Conservation (phyloP, 2,797 vertebrate species). For the Melanogrammus aeglefinus region DNA sequence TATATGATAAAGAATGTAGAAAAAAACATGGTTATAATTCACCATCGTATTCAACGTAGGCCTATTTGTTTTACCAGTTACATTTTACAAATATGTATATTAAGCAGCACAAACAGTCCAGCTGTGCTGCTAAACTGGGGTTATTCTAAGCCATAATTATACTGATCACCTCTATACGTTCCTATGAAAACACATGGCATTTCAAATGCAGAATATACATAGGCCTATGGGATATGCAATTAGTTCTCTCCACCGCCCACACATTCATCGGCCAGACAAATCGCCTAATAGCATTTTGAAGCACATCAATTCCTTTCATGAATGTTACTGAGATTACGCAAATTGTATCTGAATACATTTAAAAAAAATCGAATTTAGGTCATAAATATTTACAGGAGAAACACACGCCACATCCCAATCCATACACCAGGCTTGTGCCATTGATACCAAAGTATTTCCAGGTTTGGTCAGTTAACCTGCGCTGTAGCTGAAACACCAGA, state of each 20-base stretch:
- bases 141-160: neutral
- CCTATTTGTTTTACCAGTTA: neutral
- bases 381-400: neutral
- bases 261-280: neutral
- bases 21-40: neutral
- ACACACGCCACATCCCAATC: neutral
- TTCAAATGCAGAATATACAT: neutral
- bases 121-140: neutral
- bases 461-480: neutral
- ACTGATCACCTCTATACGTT: neutral
- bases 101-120: neutral
- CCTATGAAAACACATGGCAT: neutral
- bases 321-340: neutral
- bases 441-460: no score
- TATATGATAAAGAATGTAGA: neutral
- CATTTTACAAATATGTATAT: neutral
- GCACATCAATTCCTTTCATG: neutral
- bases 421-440: neutral
- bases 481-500: neutral
- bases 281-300: neutral
- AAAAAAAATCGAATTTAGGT: neutral
- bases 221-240: neutral
- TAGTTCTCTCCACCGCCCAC: neutral
- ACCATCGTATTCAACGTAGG: neutral
- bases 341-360: neutral